Conservation (phyloP, 2,888 invertebrate genomes). For the Ochropleura leucogaster region DNA sequence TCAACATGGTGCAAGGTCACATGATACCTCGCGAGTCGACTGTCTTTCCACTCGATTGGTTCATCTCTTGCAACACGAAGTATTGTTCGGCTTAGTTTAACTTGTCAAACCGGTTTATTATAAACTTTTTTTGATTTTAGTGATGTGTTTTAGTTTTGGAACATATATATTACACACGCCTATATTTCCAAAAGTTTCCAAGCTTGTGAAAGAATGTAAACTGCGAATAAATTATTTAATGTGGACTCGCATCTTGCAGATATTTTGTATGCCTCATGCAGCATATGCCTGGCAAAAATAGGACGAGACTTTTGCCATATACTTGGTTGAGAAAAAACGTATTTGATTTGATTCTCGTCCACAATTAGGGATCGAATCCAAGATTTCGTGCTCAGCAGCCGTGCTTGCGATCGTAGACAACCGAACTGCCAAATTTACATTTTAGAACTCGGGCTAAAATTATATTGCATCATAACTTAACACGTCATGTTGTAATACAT, state of each 20-base stretch:
- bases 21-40: slow-evolving; percentile 16
- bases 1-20: slow-evolving; percentile 46
- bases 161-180: neutral
- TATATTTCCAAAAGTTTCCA: neutral
- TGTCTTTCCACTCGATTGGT: slow-evolving; percentile 51
- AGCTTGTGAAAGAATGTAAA: neutral
- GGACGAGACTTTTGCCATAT: neutral
- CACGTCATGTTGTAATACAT: slow-evolving; percentile 27
- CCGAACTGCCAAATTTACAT: neutral
- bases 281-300: neutral
- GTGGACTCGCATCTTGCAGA: neutral
- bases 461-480: slow-evolving; percentile 24
- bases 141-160: neutral
- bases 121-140: slow-evolving; percentile 3
- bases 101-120: slow-evolving; percentile 29
- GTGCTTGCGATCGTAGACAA: neutral
- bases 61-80: slow-evolving; percentile 51
- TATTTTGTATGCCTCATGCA: neutral
- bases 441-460: slow-evolving; percentile 11
- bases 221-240: no score
- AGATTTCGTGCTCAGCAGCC: neutral
- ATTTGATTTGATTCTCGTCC: neutral
- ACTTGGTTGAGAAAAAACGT: neutral
- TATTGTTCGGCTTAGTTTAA: slow-evolving; percentile 37
- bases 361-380: neutral